Conservation (phyloP, 2,113 vertebrate genomes). For the Equus quagga region DNA sequence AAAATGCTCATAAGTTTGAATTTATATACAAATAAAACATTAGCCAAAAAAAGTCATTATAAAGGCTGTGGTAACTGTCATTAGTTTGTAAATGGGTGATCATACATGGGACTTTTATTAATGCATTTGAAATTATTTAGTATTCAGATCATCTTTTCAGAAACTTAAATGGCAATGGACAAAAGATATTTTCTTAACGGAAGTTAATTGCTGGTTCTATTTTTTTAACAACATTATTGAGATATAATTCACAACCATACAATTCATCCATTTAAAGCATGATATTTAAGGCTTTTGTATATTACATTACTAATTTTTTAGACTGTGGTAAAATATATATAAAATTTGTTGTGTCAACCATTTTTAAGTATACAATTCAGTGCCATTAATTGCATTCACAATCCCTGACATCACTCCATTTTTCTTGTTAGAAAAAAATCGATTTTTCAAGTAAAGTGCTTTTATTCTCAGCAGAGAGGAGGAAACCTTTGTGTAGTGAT, state of each 20-base stretch:
- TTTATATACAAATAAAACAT: not conserved
- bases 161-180: conserved; percentile 45
- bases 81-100: conserved; percentile 65
- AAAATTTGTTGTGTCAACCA: not conserved
- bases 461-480: conserved; percentile 53
- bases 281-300: not conserved
- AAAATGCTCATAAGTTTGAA: not conserved
- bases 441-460: conserved; percentile 43
- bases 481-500: not conserved
- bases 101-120: conserved; percentile 43
- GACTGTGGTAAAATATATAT: not conserved
- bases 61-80: conserved; percentile 15
- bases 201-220: conserved; percentile 48
- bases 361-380: not conserved
- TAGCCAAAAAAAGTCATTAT: conserved; percentile 13
- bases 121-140: conserved; percentile 17
- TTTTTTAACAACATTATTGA: not conserved
- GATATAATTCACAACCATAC: not conserved
- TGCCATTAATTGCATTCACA: not conserved
- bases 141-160: conserved; percentile 65
- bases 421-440: conserved; percentile 41
- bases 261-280: not conserved
- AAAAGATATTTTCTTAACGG: conserved; percentile 61
- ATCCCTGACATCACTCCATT: not conserved
- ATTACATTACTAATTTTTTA: not conserved